Percentiles rank a stretch among this genome's conserved stretches.
Evolutionary conservation across 2,797 vertebrate species (phyloP).

Genomic region (Antrozous pallidus): DNA sequence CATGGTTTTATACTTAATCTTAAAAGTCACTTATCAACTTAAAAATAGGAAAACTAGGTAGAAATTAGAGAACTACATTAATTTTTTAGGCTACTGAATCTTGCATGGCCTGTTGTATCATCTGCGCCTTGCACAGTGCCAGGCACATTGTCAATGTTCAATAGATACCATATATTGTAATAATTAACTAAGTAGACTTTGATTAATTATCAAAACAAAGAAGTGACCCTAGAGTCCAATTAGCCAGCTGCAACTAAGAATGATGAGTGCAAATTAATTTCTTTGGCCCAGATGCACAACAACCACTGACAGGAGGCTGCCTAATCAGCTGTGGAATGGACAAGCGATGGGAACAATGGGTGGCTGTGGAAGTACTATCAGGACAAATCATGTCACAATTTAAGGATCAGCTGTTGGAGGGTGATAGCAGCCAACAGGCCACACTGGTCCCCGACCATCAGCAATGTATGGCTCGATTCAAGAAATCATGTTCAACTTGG

Average conservation of each 20-base stretch:
- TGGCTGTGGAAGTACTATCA: background rate
- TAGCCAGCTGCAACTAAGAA: conserved; percentile 43
- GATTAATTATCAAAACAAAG: conserved; percentile 44
- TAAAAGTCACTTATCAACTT: conserved; percentile 7
- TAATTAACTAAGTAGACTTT: conserved; percentile 23
- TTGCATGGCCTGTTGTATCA: background rate
- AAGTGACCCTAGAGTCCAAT: conserved; percentile 32
- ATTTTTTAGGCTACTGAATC: background rate
- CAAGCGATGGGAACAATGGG: background rate
- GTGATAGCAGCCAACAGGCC: background rate
- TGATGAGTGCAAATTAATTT: conserved; percentile 43
- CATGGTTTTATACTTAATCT: background rate
- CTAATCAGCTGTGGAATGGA: conserved; percentile 8
- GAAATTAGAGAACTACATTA: background rate
- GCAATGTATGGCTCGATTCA: conserved; percentile 27
- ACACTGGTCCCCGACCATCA: background rate
- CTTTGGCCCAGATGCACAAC: background rate
- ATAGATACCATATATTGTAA: background rate
- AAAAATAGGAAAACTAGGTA: conserved; percentile 3
- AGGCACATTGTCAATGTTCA: background rate
- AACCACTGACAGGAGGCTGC: background rate
- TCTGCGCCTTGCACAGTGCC: background rate
- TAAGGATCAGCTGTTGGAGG: background rate
- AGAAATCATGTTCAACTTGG: conserved; percentile 29
- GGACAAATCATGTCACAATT: background rate